These are phyloP conservation scores for Mythimna pallens DNA, from an alignment of 2,888 invertebrate species.

Conservation along the genomic window DNA sequence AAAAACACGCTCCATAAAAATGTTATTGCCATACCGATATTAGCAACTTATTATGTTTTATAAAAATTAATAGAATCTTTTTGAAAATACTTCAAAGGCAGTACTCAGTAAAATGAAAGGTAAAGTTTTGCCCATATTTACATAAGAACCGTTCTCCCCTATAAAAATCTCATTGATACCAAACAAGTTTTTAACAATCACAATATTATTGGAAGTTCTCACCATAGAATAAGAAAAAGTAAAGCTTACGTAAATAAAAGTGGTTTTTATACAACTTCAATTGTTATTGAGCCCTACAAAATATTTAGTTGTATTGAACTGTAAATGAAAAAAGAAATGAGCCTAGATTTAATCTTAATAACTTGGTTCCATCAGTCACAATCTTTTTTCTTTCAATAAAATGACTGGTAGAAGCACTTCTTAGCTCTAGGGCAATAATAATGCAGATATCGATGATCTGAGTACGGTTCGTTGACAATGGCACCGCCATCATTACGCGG, in stretches of 20 bases:
- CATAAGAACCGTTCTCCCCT: slow-evolving; percentile 27
- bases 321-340: background rate
- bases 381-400: slow-evolving; percentile 4
- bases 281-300: background rate
- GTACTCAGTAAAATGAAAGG: slow-evolving; percentile 14
- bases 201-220: slow-evolving; percentile 4
- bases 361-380: slow-evolving; percentile 16
- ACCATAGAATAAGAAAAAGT: slow-evolving; percentile 19
- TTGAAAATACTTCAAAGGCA: slow-evolving; percentile 7
- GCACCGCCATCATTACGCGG: slow-evolving; percentile 69
- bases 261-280: background rate
- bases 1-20: slow-evolving; percentile 45
- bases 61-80: slow-evolving; percentile 19
- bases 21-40: slow-evolving; percentile 30
- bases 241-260: slow-evolving; percentile 24
- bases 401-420: slow-evolving; percentile 43
- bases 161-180: slow-evolving; percentile 19
- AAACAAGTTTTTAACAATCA: slow-evolving; percentile 25
- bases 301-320: background rate
- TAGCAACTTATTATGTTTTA: background rate
- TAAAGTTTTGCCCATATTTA: slow-evolving; percentile 26
- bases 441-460: slow-evolving; percentile 71
- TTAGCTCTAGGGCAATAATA: slow-evolving; percentile 58
- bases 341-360: slow-evolving; percentile 25
- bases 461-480: slow-evolving; percentile 71